Conservation (phyloP, 2,113 vertebrate species). For the Maccullochella peelii region DNA sequence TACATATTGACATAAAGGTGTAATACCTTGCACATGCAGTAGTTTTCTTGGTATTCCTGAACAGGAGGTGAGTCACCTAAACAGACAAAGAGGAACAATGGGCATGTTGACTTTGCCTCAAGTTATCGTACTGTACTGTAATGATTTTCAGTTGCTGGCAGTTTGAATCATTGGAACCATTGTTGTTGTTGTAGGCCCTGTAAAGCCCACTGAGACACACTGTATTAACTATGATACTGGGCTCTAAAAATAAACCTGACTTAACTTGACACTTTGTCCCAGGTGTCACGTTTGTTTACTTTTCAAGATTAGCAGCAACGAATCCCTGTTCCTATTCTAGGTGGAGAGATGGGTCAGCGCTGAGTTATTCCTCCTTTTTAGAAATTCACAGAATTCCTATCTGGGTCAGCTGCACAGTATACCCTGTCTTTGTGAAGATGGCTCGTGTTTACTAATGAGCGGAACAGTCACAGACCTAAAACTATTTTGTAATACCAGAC, state of each 20-base stretch:
- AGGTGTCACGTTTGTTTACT: background rate
- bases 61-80: background rate
- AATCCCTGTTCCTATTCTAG: background rate
- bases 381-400: background rate
- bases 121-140: too few relatives aligned
- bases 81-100: background rate
- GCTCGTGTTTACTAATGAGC: background rate
- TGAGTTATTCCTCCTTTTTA: background rate
- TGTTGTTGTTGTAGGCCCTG: background rate
- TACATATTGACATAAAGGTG: background rate
- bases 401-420: background rate
- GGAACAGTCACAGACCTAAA: background rate
- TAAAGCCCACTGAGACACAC: background rate
- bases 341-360: background rate
- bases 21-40: background rate
- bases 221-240: background rate
- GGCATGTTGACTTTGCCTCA: background rate
- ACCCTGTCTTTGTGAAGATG: background rate
- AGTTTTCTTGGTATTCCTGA: background rate
- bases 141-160: too few relatives aligned
- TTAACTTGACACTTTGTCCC: background rate
- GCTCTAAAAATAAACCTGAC: background rate
- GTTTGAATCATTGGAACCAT: background rate
- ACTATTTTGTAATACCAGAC: background rate
- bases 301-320: background rate